Evolutionary conservation across 2,888 invertebrate genomes (phyloP).

Genomic region (Hedya salicella): DNA sequence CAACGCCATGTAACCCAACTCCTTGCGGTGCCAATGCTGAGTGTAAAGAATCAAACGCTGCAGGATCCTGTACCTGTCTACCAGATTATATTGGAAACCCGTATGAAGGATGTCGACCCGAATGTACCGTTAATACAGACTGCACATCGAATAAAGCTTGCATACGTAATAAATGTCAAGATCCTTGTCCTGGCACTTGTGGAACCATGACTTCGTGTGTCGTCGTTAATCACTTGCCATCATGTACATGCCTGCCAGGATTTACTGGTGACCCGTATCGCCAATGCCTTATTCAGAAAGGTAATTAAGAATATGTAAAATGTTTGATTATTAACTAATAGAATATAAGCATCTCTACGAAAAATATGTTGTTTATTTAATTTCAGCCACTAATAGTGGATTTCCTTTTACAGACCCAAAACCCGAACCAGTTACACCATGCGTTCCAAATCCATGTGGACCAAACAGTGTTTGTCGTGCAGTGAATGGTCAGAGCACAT

Average conservation of each 20-base stretch:
- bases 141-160: slow-evolving; percentile 89
- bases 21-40: slow-evolving; percentile 87
- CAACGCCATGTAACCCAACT: slow-evolving; percentile 86
- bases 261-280: slow-evolving; percentile 91
- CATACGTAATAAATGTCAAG: slow-evolving; percentile 89
- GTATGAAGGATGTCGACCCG: slow-evolving; percentile 91
- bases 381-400: too few relatives aligned
- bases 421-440: slow-evolving; percentile 82
- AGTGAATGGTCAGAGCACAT: slow-evolving; percentile 89
- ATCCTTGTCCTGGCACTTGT: slow-evolving; percentile 92
- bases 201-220: slow-evolving; percentile 89
- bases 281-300: slow-evolving; percentile 79
- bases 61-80: slow-evolving; percentile 89
- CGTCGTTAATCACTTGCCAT: slow-evolving; percentile 89
- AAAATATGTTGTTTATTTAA: too few relatives aligned
- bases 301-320: slow-evolving; percentile 57
- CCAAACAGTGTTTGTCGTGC: slow-evolving; percentile 90
- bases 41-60: slow-evolving; percentile 85
- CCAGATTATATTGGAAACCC: slow-evolving; percentile 91
- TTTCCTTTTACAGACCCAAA: slow-evolving; percentile 63
- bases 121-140: slow-evolving; percentile 89
- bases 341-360: too few relatives aligned
- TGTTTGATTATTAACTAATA: too few relatives aligned
- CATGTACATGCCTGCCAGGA: slow-evolving; percentile 87
- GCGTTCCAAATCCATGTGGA: slow-evolving; percentile 90